phyloP scores from a whole-genome alignment of 2,888 invertebrate species.

The Apamea crenata region DNA sequence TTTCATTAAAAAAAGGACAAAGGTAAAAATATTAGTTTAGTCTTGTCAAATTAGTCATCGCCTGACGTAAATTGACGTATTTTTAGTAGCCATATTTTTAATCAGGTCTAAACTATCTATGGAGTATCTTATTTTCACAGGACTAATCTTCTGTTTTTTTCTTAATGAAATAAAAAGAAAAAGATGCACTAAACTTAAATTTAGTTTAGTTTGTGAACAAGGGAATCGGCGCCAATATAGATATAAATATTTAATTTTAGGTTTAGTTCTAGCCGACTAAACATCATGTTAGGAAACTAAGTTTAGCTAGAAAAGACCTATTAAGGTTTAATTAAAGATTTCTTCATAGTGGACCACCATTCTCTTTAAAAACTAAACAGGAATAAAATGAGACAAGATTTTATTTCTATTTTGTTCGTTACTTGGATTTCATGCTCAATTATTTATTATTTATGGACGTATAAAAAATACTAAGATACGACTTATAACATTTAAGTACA shows the following conservation, averaged over 20 bases:
- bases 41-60: no score
- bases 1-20: no score
- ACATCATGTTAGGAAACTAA: not conserved
- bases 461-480: not conserved
- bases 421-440: slow-evolving; percentile 29
- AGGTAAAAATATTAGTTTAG: no score
- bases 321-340: not conserved
- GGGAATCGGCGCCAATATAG: no score
- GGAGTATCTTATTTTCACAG: no score
- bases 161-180: no score
- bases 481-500: not conserved
- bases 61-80: no score
- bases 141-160: no score
- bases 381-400: not conserved
- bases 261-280: not conserved
- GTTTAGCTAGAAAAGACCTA: not conserved
- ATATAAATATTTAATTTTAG: not conserved
- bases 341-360: not conserved
- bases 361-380: not conserved
- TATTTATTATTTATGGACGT: not conserved
- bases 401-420: not conserved
- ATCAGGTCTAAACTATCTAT: no score
- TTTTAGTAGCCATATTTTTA: no score
- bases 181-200: no score
- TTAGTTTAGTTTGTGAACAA: no score